Evolutionary conservation across 2,888 invertebrate species (phyloP), one percentile per base, ranked within the genome.

Genomic region (Gortyna flavago): DNA sequence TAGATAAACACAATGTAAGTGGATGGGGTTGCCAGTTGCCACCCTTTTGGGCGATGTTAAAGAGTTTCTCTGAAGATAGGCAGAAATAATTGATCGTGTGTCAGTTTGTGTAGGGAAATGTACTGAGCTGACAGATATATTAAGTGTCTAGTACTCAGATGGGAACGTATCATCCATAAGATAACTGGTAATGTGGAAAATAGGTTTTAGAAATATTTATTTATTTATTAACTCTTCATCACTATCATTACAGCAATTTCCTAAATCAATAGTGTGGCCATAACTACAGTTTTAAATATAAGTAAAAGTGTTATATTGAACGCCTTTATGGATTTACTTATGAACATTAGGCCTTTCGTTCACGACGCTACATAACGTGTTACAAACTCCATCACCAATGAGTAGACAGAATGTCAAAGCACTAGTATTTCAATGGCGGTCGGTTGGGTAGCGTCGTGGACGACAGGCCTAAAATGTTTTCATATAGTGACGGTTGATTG

Each of bases 31-130:
- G 44, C 38, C 74, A 59, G 65, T 32, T 48, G 54, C 35, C 74
- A 59, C 66, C 70, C 25, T 41, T 29, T 35, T 51, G 21, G 21
- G 65, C 6, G 35, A 44, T 35, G 29, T 44, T 38, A 35, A 74
- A 71, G 64, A 75, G 74, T 71, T 75, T 75, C 75, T 76, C 80
- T 21, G 72, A 74, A 65, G 75, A 21, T 75, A 72, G 54, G 79
- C 51, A 68, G 38, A 80, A 38, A 85, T 79, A 86, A 83, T 80
- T 83, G 77, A 85, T 86, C 21, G 75, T 77, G 75, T 86, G 77
- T 85, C 86, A 75, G 83, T 72, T 57, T 54, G 72, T 72, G 65
- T 32, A 73, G 70, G 54, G 71, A 79, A 83, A 83, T 65, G 67
- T 79, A 67, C 51, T 66, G 61, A 80, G 44, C 68, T 68, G 72